Conservation (phyloP, 1,140 invertebrate genomes). For the Diorhabda sublineata region DNA sequence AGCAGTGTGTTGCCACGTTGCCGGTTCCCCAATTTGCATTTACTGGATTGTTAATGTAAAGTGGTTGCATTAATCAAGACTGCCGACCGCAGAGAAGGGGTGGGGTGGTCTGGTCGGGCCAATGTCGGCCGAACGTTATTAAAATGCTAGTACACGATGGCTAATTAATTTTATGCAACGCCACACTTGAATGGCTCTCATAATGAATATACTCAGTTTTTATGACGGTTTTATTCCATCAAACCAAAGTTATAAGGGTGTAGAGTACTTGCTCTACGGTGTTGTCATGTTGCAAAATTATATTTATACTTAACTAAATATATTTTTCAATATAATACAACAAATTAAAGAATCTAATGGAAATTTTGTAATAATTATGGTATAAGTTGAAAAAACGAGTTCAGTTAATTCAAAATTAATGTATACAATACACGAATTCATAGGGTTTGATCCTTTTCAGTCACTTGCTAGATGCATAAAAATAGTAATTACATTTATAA, state of each 20-base stretch:
- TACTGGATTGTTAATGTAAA: constrained; percentile 46
- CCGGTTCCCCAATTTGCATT: constrained; percentile 34
- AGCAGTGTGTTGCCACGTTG: constrained; percentile 6
- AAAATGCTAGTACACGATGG: constrained; percentile 43
- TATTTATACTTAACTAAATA: too few relatives aligned
- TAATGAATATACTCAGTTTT: constrained; percentile 36
- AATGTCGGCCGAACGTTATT: constrained; percentile 41
- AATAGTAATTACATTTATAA: too few relatives aligned
- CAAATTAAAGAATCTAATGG: too few relatives aligned
- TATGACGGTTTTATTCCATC: constrained; percentile 13
- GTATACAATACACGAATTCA: too few relatives aligned
- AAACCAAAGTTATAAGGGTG: not conserved
- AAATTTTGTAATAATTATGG: too few relatives aligned
- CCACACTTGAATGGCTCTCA: constrained; percentile 42
- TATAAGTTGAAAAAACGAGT: too few relatives aligned
- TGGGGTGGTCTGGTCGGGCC: constrained; percentile 20
- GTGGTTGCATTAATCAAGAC: constrained; percentile 46
- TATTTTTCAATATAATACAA: too few relatives aligned
- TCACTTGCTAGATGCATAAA: too few relatives aligned
- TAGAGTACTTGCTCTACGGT: not conserved
- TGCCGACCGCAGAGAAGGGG: constrained; percentile 42
- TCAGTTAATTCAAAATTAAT: too few relatives aligned
- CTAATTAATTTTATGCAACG: constrained; percentile 46
- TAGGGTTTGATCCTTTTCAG: too few relatives aligned
- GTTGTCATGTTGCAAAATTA: constrained; percentile 5